Percentiles rank a stretch among this genome's conserved stretches.
These are phyloP conservation scores for Nerophis lumbriciformis DNA, from an alignment of 2,113 vertebrate species.

Conservation along the genomic window DNA sequence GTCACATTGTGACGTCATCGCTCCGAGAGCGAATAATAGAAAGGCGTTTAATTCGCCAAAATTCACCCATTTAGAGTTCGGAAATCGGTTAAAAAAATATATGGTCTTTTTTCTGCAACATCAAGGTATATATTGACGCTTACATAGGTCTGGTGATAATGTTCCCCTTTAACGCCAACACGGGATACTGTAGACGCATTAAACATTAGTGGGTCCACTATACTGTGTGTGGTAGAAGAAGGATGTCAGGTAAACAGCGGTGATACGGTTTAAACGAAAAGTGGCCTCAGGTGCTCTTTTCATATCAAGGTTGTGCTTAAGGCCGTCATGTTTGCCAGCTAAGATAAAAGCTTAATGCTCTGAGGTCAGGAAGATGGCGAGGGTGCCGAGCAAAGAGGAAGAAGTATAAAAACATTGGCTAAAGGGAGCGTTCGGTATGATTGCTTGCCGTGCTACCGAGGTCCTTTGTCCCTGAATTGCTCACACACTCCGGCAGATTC, in stretches of 20 bases:
- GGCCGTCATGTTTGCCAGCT: conserved; percentile 14
- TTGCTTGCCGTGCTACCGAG: too few species aligned
- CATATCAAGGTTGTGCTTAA: conserved; percentile 36
- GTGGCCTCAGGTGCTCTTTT: conserved; percentile 28
- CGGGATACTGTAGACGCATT: not conserved
- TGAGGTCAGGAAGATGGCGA: conserved; percentile 7
- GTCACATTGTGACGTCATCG: too few species aligned
- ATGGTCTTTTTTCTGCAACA: too few species aligned
- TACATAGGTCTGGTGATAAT: too few species aligned
- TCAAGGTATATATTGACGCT: too few species aligned
- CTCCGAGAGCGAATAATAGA: too few species aligned
- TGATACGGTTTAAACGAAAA: conserved; percentile 16
- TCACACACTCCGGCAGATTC: too few species aligned
- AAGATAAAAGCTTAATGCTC: conserved; percentile 30
- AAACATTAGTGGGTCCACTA: not conserved
- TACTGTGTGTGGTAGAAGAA: not conserved
- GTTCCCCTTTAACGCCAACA: too few species aligned
- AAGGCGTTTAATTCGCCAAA: too few species aligned
- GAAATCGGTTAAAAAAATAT: too few species aligned
- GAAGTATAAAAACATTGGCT: conserved; percentile 37
- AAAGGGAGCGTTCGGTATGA: conserved; percentile 5
- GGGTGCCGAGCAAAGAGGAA: conserved; percentile 26
- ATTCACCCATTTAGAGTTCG: too few species aligned
- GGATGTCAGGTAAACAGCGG: not conserved
- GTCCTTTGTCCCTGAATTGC: too few species aligned